These are phyloP conservation scores for Oreocharis arfaki DNA, from an alignment of 2,113 vertebrate species.

Conservation along the genomic window DNA sequence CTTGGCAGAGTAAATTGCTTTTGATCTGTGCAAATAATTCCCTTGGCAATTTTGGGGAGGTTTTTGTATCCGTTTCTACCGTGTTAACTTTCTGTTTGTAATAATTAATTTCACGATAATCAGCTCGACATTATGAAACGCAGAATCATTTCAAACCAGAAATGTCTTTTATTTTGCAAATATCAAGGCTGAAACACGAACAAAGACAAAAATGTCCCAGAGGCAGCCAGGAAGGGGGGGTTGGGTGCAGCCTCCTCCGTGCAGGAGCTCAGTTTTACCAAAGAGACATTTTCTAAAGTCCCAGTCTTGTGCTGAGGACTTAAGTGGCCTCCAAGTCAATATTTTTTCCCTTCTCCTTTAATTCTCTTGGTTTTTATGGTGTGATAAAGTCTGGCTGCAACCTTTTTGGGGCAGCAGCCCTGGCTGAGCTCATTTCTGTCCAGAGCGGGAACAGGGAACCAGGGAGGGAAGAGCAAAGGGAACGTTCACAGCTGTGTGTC, in stretches of 20 bases:
- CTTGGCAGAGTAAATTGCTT: constrained; percentile 43
- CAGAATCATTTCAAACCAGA: neutral
- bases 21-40: constrained; percentile 47
- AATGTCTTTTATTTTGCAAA: constrained; percentile 35
- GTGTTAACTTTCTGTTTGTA: constrained; percentile 42
- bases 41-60: constrained; percentile 7
- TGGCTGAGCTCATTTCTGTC: neutral
- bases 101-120: constrained; percentile 56
- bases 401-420: neutral
- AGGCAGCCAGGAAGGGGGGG: neutral
- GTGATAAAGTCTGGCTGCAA: neutral
- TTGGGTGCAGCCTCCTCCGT: neutral
- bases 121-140: neutral
- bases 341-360: neutral
- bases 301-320: neutral
- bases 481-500: neutral
- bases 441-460: neutral
- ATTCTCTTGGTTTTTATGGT: neutral
- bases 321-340: neutral
- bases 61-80: constrained; percentile 17
- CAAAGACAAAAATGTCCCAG: neutral
- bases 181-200: neutral
- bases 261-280: neutral
- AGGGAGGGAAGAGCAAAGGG: neutral
- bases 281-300: neutral